Evolutionary conservation across 2,113 vertebrate species (phyloP).

Genomic region (Tupaia tana): DNA sequence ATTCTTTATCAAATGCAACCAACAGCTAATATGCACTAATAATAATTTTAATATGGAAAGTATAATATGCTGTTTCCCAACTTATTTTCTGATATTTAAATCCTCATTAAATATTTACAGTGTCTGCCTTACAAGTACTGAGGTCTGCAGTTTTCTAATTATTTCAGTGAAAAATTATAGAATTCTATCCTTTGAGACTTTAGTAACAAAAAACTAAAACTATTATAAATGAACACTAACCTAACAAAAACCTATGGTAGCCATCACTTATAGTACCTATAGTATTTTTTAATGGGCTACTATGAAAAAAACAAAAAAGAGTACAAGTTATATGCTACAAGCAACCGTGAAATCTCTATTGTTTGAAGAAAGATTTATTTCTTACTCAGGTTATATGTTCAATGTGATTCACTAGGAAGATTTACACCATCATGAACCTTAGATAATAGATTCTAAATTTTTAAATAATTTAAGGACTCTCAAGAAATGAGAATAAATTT

Average conservation of each 20-base stretch:
- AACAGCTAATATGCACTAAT: background rate
- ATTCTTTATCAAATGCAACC: background rate
- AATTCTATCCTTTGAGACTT: background rate
- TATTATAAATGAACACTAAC: background rate
- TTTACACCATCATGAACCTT: background rate
- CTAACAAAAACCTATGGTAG: background rate
- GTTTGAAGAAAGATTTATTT: conserved; percentile 9
- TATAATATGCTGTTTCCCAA: background rate
- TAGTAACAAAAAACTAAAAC: background rate
- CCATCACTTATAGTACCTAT: background rate
- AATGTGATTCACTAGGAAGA: background rate
- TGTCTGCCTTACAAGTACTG: background rate
- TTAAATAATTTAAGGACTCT: background rate
- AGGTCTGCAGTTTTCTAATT: background rate
- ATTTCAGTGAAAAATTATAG: background rate
- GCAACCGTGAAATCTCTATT: background rate
- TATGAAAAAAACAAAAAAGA: background rate
- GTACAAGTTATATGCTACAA: background rate
- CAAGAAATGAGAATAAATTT: background rate
- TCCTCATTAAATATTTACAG: background rate
- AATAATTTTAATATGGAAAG: background rate
- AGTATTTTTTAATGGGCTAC: background rate
- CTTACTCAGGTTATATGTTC: background rate
- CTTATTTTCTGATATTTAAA: background rate
- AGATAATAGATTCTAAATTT: background rate